A percentile compares a stretch with the other conserved stretches of the same genome.
phyloP scores from a whole-genome alignment of 2,113 vertebrate species.

The Antigone vipio region DNA sequence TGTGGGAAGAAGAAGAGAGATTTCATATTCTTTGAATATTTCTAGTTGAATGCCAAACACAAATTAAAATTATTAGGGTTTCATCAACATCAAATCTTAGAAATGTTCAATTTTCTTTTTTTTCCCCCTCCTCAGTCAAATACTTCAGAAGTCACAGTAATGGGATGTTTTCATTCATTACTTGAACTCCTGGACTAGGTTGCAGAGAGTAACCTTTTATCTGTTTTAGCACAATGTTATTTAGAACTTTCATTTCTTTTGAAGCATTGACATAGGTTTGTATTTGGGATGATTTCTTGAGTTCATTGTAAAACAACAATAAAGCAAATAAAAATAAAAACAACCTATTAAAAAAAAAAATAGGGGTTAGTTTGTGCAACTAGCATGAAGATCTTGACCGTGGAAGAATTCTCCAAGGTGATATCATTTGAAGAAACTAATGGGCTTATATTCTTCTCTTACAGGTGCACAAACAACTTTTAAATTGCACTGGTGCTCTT shows the following conservation, averaged over 20 bases:
- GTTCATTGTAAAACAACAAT: not conserved
- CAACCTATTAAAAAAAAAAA: not conserved
- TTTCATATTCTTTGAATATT: not conserved
- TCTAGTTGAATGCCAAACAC: not conserved
- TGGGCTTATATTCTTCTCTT: not conserved
- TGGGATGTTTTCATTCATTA: not conserved
- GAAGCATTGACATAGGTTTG: not conserved
- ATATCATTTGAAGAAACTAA: not conserved
- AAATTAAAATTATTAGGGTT: not conserved
- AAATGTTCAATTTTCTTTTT: not conserved
- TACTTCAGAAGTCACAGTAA: not conserved
- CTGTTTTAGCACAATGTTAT: not conserved
- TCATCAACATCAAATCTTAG: not conserved
- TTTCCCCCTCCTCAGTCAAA: not conserved
- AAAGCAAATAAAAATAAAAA: not conserved
- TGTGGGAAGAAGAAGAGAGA: not conserved
- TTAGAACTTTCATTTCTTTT: not conserved
- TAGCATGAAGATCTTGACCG: not conserved
- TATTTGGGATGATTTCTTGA: not conserved
- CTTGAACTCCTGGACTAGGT: not conserved
- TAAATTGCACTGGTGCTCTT: not conserved
- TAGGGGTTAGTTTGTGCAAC: fast-evolving
- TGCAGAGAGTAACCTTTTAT: not conserved
- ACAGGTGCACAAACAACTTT: not conserved
- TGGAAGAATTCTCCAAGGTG: not conserved